Conservation (phyloP, 2,797 vertebrate genomes). For the Hyperoplus immaculatus region DNA sequence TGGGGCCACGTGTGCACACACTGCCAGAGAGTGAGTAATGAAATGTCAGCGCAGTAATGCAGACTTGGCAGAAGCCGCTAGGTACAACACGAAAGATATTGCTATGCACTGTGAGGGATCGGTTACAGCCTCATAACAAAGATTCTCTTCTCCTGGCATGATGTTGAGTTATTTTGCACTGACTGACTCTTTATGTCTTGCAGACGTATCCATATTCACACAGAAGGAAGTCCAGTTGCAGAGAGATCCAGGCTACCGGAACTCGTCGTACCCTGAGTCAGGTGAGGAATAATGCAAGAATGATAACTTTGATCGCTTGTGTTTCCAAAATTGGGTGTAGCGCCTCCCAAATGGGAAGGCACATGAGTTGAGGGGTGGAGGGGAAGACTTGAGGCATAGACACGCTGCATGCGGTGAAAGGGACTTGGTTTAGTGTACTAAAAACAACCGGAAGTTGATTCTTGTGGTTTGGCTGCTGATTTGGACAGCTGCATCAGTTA, state of each 20-base stretch:
- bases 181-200: constrained; percentile 48
- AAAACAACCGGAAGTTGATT: constrained; percentile 3
- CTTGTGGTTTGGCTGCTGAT: constrained; percentile 4
- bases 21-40: constrained; percentile 87
- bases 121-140: constrained; percentile 54
- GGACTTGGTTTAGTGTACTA: neutral
- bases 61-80: constrained; percentile 63
- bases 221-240: constrained; percentile 96
- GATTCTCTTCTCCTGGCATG: constrained; percentile 40
- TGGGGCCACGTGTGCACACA: constrained; percentile 81
- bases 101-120: constrained; percentile 48
- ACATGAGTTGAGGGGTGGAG: neutral
- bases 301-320: neutral
- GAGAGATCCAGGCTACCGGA: constrained; percentile 96
- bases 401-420: neutral
- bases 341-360: neutral
- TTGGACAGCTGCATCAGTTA: neutral
- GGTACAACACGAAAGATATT: constrained; percentile 54
- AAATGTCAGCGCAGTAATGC: constrained; percentile 60
- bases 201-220: constrained; percentile 89
- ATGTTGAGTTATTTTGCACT: constrained; percentile 41
- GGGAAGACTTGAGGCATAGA: neutral
- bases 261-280: constrained; percentile 94
- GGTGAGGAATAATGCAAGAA: constrained; percentile 79
- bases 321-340: neutral